Base-by-base conservation (phyloP, 2,113 vertebrate genomes). In the Clarias batrachus region DNA sequence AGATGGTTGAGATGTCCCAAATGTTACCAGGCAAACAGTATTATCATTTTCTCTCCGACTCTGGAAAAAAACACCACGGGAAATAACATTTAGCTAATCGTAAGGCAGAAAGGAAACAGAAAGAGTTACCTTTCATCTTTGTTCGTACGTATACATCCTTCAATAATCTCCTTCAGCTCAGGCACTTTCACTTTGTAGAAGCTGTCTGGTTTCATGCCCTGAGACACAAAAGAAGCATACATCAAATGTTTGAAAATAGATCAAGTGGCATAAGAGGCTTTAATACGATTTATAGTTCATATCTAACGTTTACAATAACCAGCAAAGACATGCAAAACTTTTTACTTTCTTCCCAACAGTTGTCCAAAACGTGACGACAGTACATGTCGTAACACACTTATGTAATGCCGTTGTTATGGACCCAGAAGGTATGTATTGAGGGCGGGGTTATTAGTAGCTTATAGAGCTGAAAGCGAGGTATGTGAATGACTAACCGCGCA, bases 171-270 rank as follows among this genome's bases (percentile, higher is more conserved):
- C 94, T 99, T 99, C 88, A 99, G 96, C 89, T 99, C 97, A 0
- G 97, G 97, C 81, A 99, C 97, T 93, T 97, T 98, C 91, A 99
- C 98, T 90, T 99, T 99, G 95, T 96, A 96, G 94, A 99, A 99
- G 89, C 98, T 99, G 94, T 97, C 97, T 0, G 98, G 98, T 92
- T 99, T 99, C 63, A 97, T 96, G 70, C 98, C 98, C 98, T 99
- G 92, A 30, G 37, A 82, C 17, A 81, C n/a, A 81, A 23, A 59
- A 83, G 21, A 30, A 80, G 27, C 21, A 84, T 33, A 84, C 12
- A 63, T 77, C 41, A 82, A 16, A 41, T 33, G 19, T 87, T 25
- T 12, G 48, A 25, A 21, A 81, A 16, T 33, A 17, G 65, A 70
- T 84, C 4, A 66, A 52, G 11, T 33, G 68, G 30, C 19, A 21